These are phyloP conservation scores for Forbesichthys agassizii DNA, from an alignment of 2,113 vertebrate species.

Conservation along the genomic window DNA sequence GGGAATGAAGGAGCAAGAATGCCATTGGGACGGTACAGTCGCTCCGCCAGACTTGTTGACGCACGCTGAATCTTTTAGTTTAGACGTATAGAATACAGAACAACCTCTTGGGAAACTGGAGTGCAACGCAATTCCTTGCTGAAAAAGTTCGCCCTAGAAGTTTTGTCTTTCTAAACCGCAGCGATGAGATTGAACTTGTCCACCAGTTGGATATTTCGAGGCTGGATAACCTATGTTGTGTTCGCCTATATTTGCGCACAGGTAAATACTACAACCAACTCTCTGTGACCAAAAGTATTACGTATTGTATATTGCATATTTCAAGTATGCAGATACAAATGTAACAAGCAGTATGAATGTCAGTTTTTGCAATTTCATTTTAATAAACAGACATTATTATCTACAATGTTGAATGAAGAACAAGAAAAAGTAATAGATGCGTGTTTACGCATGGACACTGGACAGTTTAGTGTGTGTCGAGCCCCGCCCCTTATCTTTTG, in stretches of 20 bases:
- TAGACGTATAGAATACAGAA: not conserved
- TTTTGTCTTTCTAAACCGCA: constrained; percentile 20
- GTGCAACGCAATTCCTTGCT: not conserved
- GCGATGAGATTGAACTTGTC: constrained; percentile 70
- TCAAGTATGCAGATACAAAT: too few species aligned
- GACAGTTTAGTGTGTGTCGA: constrained; percentile 51
- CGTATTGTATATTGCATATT: too few species aligned
- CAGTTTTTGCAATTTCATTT: constrained; percentile 5
- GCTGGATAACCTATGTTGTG: constrained; percentile 71
- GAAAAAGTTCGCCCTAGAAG: constrained; percentile 17
- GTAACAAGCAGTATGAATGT: not conserved
- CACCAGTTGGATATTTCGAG: constrained; percentile 75
- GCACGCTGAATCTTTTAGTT: not conserved
- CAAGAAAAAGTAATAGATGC: constrained; percentile 5
- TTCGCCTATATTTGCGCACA: constrained; percentile 64
- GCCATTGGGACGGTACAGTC: constrained; percentile 41
- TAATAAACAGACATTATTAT: constrained; percentile 3
- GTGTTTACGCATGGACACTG: too few species aligned
- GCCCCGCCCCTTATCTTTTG: constrained; percentile 30
- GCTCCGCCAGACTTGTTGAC: constrained; percentile 9
- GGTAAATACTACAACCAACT: constrained; percentile 51
- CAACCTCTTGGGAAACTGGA: not conserved
- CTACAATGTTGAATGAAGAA: not conserved
- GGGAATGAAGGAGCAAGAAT: constrained; percentile 57
- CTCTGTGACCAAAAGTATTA: too few species aligned